Percentiles rank a stretch among this genome's conserved stretches.
Conservation (phyloP, 2,888 invertebrate genomes). For the Sarcophaga caerulescens region DNA sequence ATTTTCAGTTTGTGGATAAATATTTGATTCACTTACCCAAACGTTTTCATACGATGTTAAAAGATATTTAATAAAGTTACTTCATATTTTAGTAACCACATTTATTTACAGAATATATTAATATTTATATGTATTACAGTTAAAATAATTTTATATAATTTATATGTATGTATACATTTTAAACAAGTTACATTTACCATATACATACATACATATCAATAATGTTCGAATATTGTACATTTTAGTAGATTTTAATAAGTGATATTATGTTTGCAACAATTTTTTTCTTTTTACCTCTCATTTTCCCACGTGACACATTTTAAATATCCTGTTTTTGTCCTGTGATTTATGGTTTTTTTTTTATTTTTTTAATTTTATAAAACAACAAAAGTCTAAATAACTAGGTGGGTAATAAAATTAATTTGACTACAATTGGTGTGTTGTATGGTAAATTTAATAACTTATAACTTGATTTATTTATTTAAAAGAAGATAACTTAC, state of each 20-base stretch:
- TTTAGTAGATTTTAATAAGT: background rate
- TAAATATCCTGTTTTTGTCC: background rate
- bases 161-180: background rate
- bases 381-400: conserved; percentile 21
- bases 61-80: background rate
- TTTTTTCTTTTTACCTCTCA: background rate
- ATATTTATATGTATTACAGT: conserved; percentile 11
- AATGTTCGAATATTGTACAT: background rate
- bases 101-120: conserved; percentile 56
- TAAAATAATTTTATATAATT: conserved; percentile 6
- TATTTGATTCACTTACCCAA: too few species aligned
- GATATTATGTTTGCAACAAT: background rate
- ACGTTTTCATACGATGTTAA: too few species aligned
- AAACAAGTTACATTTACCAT: too few species aligned
- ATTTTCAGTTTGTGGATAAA: too few species aligned
- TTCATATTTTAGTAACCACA: conserved; percentile 33
- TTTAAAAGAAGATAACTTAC: too few species aligned
- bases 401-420: conserved; percentile 24
- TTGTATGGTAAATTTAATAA: background rate
- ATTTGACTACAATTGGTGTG: background rate
- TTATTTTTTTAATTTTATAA: conserved; percentile 4
- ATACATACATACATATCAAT: too few species aligned
- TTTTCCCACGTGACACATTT: background rate
- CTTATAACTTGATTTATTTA: too few species aligned
- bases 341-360: background rate